Base-by-base conservation (phyloP, 2,797 vertebrate genomes). In the Spinus olivaceus region DNA sequence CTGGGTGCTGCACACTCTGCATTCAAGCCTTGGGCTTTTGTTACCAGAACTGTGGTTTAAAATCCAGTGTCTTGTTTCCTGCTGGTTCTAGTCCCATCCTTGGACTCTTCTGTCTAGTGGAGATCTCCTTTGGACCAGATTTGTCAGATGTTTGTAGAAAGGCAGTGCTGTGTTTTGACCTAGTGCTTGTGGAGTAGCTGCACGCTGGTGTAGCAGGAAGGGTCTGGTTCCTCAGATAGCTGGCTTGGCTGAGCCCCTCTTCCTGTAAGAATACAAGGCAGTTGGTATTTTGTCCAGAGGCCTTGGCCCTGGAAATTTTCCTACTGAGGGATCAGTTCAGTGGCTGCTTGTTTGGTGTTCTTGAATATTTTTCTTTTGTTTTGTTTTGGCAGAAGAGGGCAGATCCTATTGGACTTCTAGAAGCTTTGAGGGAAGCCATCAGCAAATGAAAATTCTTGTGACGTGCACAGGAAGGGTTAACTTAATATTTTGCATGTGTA, bases 161-260 rank as follows among this genome's bases (percentile, higher is more conserved):
- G 65, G 77, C 83, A 93, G 72, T 0, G 0, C 71, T 85, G 67
- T 85, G 86, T 74, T 88, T 54, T 86, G 86, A 69, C 85, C 74
- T 17, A 4, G 24, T 2, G 24, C 59, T 49, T 49, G 41, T 39
- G 57, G 83, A 53, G 71, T 46, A 41, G 65, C 65, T 57, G 33
- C 3, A 0, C 2, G 6, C 46, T 90, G 63, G 47, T 86, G 71
- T 33, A 84, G 94, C 94, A 96, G 95, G 97, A 97, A 97, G 95
- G 80, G 84, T 94, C 95, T 97, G 96, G 95, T 97, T 97, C 92
- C 94, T 95, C 87, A 73, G 97, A 95, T 97, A 96, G 88, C 37
- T 77, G 32, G 16, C 80, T 91, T 92, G 83, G 92, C 93, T 59
- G 76, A 81, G 89, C 85, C 94, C 85, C 77, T 95, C 73, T 96